Base-by-base conservation (phyloP, 2,113 vertebrate species). In the Xiphias gladius region DNA sequence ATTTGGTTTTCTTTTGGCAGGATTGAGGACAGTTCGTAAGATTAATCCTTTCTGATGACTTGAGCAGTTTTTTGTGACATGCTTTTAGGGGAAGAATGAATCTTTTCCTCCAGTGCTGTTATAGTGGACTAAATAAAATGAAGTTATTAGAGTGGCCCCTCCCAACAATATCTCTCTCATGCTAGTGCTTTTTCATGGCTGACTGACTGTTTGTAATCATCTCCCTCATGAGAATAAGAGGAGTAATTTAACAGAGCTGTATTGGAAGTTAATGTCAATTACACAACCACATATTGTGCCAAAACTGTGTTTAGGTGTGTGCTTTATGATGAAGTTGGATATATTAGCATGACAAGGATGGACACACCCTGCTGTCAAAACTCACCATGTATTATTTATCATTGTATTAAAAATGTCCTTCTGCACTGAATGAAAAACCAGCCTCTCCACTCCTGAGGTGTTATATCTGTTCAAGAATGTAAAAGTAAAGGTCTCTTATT, bases 161-260 rank as follows among this genome's bases (percentile, higher is more conserved):
- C 88, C 86, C 86, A 48, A 81, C 46, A 88, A 74, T 75, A 88
- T 72, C 76, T 68, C 82, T 77, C 75, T 83, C 54, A 4, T 66
- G 89, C 75, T 70, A 82, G 69, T 54, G 82, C 70, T 86, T 87
- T 91, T 89, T 87, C 70, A 86, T 79, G 84, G 81, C 83, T 76
- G 87, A 74, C 91, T 81, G 89, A 91, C 80, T 91, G 87, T 83
- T 91, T 5, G 54, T 80, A 88, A 93, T 91, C 90, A 90, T 89
- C 81, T 85, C 69, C 76, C 81, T 88, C 85, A 61, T 35, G 73
- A 87, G 87, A 93, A 86, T 91, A 82, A 70, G 75, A 73, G 80
- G 58, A 82, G 76, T 91, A 92, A 94, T 91, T 88, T 84, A 88
- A 84, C 55, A 59, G 89, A 94, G 93, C 87, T 94, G 92, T 65